phyloP scores from a whole-genome alignment of 2,113 vertebrate genomes.

The Oncorhynchus nerka region DNA sequence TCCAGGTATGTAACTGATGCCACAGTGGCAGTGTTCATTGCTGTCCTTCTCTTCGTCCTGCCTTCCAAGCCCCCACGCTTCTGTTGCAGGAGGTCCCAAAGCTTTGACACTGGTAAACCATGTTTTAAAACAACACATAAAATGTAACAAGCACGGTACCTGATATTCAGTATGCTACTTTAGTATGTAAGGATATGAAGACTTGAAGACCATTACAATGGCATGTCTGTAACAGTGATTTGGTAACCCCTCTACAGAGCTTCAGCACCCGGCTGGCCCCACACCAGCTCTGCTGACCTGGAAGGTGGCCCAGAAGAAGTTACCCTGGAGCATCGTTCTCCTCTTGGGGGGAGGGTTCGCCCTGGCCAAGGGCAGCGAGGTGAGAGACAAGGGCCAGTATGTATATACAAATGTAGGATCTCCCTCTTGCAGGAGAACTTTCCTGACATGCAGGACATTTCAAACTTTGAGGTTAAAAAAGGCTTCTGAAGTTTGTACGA shows the following conservation, averaged over 20 bases:
- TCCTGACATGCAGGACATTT: too few relatives aligned
- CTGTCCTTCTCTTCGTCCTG: slow-evolving; percentile 86
- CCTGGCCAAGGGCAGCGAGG: slow-evolving; percentile 91
- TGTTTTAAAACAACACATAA: neutral
- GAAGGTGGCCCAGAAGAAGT: slow-evolving; percentile 86
- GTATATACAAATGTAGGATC: neutral
- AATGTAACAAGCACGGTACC: too few relatives aligned
- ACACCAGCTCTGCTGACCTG: slow-evolving; percentile 81
- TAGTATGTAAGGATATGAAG: neutral
- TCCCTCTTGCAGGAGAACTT: too few relatives aligned
- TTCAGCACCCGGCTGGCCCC: slow-evolving; percentile 31
- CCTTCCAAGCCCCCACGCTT: slow-evolving; percentile 83
- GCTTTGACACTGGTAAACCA: slow-evolving; percentile 64
- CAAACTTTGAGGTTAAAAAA: too few relatives aligned
- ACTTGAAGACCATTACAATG: neutral
- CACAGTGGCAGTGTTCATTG: slow-evolving; percentile 82
- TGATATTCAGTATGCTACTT: too few relatives aligned
- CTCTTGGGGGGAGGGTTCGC: slow-evolving; percentile 98
- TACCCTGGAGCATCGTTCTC: slow-evolving; percentile 93
- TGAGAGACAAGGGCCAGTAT: slow-evolving; percentile 56
- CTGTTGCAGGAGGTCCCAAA: slow-evolving; percentile 55
- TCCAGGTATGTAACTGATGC: slow-evolving; percentile 86
- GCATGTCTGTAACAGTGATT: neutral
- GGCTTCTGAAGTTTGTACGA: too few relatives aligned
- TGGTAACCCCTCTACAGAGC: slow-evolving; percentile 30